phyloP scores from a whole-genome alignment of 2,888 invertebrate species.

The Heliconius charithonia region DNA sequence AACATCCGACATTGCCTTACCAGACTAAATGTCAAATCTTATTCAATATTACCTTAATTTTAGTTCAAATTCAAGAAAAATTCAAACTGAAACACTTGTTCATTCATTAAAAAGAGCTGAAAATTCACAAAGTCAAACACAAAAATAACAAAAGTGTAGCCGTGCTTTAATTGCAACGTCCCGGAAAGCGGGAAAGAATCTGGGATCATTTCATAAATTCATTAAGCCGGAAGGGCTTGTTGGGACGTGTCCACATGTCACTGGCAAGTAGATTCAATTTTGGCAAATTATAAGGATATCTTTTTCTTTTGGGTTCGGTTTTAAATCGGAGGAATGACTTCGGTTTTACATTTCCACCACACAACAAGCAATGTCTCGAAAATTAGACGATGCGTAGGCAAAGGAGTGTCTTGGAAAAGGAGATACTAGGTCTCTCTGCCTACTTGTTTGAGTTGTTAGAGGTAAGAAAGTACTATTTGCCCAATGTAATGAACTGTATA shows the following conservation, averaged over 20 bases:
- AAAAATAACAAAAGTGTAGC: slow-evolving; percentile 43
- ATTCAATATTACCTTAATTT: slow-evolving; percentile 26
- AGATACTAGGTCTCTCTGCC: no score
- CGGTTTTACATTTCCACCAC: no score
- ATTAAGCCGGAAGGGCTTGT: slow-evolving; percentile 44
- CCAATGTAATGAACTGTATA: no score
- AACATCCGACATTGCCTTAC: background rate
- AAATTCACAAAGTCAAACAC: slow-evolving; percentile 45
- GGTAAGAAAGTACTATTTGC: no score
- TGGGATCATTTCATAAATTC: slow-evolving; percentile 47
- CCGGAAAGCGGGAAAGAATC: slow-evolving; percentile 42
- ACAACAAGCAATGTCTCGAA: no score
- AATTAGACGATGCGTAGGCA: no score
- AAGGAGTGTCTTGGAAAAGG: no score
- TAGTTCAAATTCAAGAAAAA: slow-evolving; percentile 37
- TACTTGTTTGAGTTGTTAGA: no score
- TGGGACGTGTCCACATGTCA: slow-evolving; percentile 20
- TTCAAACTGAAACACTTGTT: slow-evolving; percentile 43
- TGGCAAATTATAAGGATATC: background rate
- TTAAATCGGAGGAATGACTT: no score
- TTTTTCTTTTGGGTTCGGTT: no score
- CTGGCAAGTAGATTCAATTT: background rate
- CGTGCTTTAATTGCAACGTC: slow-evolving; percentile 45
- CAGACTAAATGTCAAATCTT: slow-evolving; percentile 11
- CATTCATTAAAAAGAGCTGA: slow-evolving; percentile 42